Percentiles rank a stretch among this genome's conserved stretches.
Conservation (phyloP, 1,140 invertebrate species). For the Meteorus sp. region DNA sequence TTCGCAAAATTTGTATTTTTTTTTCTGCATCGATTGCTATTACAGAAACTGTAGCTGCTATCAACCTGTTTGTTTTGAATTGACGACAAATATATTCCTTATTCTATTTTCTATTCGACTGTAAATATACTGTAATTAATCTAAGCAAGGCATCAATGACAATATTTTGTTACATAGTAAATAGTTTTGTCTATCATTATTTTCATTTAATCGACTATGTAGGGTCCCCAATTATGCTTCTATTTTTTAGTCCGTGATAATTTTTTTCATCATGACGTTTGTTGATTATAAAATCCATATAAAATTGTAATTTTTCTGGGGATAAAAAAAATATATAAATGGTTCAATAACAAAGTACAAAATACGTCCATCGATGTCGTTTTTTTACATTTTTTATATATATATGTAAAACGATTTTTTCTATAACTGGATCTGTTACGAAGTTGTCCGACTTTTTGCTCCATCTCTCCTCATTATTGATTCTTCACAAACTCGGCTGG, state of each 20-base stretch:
- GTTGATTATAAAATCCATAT: constrained; percentile 45
- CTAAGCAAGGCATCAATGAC: constrained; percentile 48
- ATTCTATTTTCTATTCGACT: constrained; percentile 32
- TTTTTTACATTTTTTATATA: constrained; percentile 18
- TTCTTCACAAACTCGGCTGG: background rate
- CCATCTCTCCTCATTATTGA: background rate
- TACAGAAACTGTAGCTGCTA: background rate
- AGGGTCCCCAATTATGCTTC: constrained; percentile 20
- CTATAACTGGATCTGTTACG: background rate
- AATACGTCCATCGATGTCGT: constrained; percentile 42
- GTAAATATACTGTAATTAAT: constrained; percentile 36
- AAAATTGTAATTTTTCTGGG: constrained; percentile 38
- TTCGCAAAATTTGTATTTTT: background rate
- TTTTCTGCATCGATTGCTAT: background rate
- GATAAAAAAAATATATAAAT: constrained; percentile 37
- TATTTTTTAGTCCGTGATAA: background rate
- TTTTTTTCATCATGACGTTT: background rate
- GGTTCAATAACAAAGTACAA: constrained; percentile 42
- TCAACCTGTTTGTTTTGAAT: constrained; percentile 32
- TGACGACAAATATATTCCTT: constrained; percentile 38
- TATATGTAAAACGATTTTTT: constrained; percentile 6
- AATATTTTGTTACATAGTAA: constrained; percentile 31
- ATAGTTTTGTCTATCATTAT: constrained; percentile 20
- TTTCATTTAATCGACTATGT: constrained; percentile 4
- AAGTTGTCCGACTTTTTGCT: background rate